Evolutionary conservation across 2,888 invertebrate genomes (phyloP), one percentile per base, ranked within the genome.

Genomic region (Rhingia campestris): DNA sequence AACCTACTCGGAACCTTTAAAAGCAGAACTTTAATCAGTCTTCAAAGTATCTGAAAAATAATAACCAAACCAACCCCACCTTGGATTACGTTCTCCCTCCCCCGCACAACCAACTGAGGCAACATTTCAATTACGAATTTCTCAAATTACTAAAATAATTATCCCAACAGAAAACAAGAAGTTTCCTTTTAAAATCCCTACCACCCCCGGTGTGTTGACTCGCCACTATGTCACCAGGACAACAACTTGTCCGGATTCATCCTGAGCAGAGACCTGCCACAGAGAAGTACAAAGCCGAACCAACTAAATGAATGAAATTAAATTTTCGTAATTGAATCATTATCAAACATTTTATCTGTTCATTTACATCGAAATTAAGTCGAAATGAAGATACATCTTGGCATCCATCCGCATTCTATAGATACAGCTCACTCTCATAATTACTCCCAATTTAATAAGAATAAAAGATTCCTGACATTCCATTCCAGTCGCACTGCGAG

Each of bases 351-450:
- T 90, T 90, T 90, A 88, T 89, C 89, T 88, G 88, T 88, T 89
- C 88, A 90, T 91, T 90, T 90, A 90, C 89, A 90, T 90, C 88
- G 87, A 91, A 91, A 91, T 90, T 89, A 89, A 89, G 89, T 89
- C 72, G 72, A 70, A 76, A 69, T 58, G 61, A 86, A 77, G 73
- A 82, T 61, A 73, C 81, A 77, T 47, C 67, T 58, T 74, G 51
- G 47, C n/a, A 4, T 33, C 9, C 22, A 7, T 35, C 51, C 14
- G 39, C 41, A 35, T 12, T 30, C 1, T 7, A 0, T 59, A 22
- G 22, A 3, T 61, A 10, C 35, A 6, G 4, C 51, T 63, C 73
- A 37, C 69, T 53, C 58, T 74, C 56, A 66, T 84, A 84, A 84
- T 84, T 84, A 84, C 84, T 84, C 70, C 74, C 84, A 84, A 84